Base-by-base conservation (phyloP, 2,797 vertebrate species). In the Gambelia wislizenii region DNA sequence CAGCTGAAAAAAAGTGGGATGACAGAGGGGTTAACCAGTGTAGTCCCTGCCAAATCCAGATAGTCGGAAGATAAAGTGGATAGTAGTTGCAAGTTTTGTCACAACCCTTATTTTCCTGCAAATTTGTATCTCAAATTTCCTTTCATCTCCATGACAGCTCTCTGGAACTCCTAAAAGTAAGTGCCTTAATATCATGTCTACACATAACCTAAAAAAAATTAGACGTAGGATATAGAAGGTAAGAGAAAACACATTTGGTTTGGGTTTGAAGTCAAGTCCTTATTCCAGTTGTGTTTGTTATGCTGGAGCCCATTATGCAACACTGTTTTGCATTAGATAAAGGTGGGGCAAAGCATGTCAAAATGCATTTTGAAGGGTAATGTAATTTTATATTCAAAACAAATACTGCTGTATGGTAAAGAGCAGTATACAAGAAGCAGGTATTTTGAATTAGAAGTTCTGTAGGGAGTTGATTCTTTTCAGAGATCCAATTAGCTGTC, bases 401-500 rank as follows among this genome's bases (percentile, higher is more conserved):
- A 96, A 97, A 91, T 91, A 91, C 64, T 69, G 86, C 80, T 69
- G 69, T 93, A 87, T 88, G 90, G 90, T 92, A 94, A 93, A 91
- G 70, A 49, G 33, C 88, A 87, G 44, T 52, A 88, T 44, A 86
- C 84, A 49, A 92, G 88, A 86, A 80, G 76, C 90, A 94, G 90
- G 85, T 93, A 95, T 82, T 90, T 83, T 87, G 94, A 93, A 88
- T 92, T 89, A 94, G 91, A 89, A 87, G 36, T 91, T 76, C 91
- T 90, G 81, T 1, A 39, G 91, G 90, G 87, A 96, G 92, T 27
- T 92, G 90, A 85, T 86, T 94, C 87, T 93, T 96, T 93, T 90
- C 93, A 96, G 96, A 95, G 90, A 87, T 96, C 95, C 95, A 96
- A 95, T 96, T 96, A 97, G 93, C 92, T 95, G 94, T 95, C 93